Evolutionary conservation across 1,140 invertebrate genomes (phyloP).

Genomic region (Coenobita brevimanus): DNA sequence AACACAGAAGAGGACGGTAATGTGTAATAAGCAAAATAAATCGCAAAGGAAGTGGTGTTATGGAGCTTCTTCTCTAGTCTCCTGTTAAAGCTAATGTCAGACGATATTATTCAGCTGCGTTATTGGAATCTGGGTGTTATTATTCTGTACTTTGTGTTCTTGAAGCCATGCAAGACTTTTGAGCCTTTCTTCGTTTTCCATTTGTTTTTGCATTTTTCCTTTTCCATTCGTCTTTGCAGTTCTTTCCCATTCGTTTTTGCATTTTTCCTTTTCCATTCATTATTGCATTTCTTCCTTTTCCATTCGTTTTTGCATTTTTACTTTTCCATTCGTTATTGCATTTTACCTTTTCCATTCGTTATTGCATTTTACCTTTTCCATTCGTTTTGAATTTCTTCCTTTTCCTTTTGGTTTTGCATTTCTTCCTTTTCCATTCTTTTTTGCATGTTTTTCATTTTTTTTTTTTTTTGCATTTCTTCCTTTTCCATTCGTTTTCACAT

Average conservation of each 20-base stretch:
- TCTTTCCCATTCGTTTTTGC: neutral
- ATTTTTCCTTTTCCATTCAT: neutral
- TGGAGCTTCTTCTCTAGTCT: too few species aligned
- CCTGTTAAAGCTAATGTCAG: too few species aligned
- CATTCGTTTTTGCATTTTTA: slow-evolving; percentile 33
- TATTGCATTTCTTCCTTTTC: slow-evolving; percentile 12
- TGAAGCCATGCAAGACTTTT: too few species aligned
- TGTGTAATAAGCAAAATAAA: too few species aligned
- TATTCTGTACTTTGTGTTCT: too few species aligned
- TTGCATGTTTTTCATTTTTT: neutral
- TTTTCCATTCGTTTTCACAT: too few species aligned
- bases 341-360: neutral
- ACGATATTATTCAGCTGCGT: too few species aligned
- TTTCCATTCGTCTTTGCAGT: neutral
- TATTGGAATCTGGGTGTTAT: too few species aligned
- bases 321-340: slow-evolving; percentile 10
- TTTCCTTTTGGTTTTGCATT: neutral
- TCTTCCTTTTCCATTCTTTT: neutral
- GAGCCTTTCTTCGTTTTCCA: neutral
- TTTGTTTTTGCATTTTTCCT: neutral
- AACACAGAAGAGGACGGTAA: too few species aligned
- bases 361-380: neutral
- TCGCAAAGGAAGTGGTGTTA: too few species aligned
- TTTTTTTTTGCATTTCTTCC: too few species aligned
- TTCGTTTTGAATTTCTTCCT: neutral